These are phyloP conservation scores for Mionectes olivaceus DNA, from an alignment of 2,797 vertebrate species.

Conservation along the genomic window DNA sequence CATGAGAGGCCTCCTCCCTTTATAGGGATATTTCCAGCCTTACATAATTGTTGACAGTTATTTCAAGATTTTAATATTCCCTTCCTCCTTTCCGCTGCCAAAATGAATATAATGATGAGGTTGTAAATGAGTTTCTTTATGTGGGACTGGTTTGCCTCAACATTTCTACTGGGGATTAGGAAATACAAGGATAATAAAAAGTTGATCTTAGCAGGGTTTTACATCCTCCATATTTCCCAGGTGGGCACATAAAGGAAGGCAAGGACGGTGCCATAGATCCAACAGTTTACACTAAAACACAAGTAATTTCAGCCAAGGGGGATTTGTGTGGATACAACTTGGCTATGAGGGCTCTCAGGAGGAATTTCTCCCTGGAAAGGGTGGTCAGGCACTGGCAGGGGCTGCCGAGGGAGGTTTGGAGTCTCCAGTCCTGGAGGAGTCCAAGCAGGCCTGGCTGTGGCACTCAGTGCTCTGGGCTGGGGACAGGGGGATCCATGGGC, in stretches of 20 bases:
- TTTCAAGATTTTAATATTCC: slow-evolving; percentile 54
- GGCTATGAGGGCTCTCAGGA: background rate
- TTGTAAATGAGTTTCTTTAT: slow-evolving; percentile 56
- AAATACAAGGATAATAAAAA: slow-evolving; percentile 56
- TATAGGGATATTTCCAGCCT: slow-evolving; percentile 9
- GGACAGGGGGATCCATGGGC: background rate
- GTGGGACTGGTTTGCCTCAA: background rate
- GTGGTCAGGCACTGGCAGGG: background rate
- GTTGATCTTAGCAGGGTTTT: slow-evolving; percentile 52
- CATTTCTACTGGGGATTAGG: slow-evolving; percentile 18
- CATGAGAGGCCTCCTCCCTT: slow-evolving; percentile 10
- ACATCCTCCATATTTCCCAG: slow-evolving; percentile 55
- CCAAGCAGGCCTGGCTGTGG: fast-evolving
- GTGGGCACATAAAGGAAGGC: slow-evolving; percentile 25
- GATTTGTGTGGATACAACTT: background rate
- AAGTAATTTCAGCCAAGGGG: background rate
- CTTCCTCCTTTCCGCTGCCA: background rate
- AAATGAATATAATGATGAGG: background rate
- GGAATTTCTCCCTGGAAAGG: background rate
- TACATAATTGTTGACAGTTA: background rate
- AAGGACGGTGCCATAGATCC: background rate
- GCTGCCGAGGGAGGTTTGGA: background rate
- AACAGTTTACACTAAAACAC: background rate
- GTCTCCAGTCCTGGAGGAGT: background rate
- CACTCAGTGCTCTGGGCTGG: background rate